phyloP scores from a whole-genome alignment of 1,140 invertebrate genomes.

The Drosophila tropicalis region DNA sequence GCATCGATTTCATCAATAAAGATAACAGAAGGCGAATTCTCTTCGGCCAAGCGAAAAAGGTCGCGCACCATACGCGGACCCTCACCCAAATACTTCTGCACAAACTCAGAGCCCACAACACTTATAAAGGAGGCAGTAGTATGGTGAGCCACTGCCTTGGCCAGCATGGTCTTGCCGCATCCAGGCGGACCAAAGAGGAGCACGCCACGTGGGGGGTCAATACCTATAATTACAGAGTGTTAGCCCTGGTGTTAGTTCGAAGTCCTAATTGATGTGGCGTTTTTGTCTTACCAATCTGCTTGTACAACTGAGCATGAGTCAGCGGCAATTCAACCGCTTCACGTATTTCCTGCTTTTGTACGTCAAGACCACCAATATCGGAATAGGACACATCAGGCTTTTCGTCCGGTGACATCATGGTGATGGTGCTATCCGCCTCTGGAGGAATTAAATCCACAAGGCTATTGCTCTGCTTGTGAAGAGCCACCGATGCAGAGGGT shows the following conservation, averaged over 20 bases:
- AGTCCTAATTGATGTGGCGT: neutral
- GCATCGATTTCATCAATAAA: conserved; percentile 99
- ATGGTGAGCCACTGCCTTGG: conserved; percentile 98
- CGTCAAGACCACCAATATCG: conserved; percentile 99
- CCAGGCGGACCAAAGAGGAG: conserved; percentile 99
- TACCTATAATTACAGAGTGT: conserved; percentile 75
- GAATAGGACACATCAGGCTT: conserved; percentile 98
- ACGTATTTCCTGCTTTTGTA: conserved; percentile 99
- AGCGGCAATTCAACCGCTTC: conserved; percentile 99
- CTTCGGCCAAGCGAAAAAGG: conserved; percentile 98
- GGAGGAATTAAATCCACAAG: conserved; percentile 98
- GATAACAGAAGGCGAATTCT: conserved; percentile 99
- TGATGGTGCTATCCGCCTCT: conserved; percentile 98
- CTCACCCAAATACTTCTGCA: conserved; percentile 99
- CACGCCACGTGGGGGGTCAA: conserved; percentile 98
- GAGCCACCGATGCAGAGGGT: conserved; percentile 97
- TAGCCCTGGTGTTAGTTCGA: neutral
- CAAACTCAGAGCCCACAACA: conserved; percentile 99
- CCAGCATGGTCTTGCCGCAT: conserved; percentile 98
- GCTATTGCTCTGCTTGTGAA: conserved; percentile 99
- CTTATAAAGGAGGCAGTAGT: conserved; percentile 99
- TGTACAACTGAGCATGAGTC: conserved; percentile 99
- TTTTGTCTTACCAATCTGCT: conserved; percentile 90
- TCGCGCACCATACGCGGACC: conserved; percentile 99
- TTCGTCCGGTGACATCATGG: conserved; percentile 96